phyloP scores from a whole-genome alignment of 2,888 invertebrate genomes.

The Chalcosyrphus nemorum region DNA sequence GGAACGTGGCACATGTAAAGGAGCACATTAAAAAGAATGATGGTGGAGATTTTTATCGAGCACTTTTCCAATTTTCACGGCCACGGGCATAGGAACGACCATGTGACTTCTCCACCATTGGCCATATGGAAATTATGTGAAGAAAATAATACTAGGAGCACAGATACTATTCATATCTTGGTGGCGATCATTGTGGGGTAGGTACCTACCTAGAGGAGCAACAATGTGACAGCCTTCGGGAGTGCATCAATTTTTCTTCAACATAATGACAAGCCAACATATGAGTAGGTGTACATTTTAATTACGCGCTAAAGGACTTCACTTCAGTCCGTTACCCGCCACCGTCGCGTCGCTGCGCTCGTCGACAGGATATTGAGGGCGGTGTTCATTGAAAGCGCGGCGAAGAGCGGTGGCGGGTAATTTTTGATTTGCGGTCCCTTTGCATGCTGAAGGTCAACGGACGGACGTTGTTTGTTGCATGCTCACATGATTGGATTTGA shows the following conservation, averaged over 20 bases:
- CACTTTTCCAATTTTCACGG: conserved; percentile 72
- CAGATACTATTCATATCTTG: conserved; percentile 32
- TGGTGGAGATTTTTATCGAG: conserved; percentile 71
- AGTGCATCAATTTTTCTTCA: conserved; percentile 68
- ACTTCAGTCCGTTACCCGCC: not conserved
- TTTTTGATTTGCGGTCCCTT: conserved; percentile 52
- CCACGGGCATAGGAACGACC: conserved; percentile 30
- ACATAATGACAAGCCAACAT: conserved; percentile 61
- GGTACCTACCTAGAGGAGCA: conserved; percentile 20
- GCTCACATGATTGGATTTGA: conserved; percentile 49
- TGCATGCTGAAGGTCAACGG: conserved; percentile 49
- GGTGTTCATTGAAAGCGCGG: conserved; percentile 33
- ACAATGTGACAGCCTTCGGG: conserved; percentile 68
- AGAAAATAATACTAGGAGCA: conserved; percentile 28
- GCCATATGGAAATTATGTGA: conserved; percentile 45
- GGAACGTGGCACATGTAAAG: conserved; percentile 16
- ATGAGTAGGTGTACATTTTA: conserved; percentile 64
- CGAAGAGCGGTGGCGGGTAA: not conserved
- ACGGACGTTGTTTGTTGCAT: conserved; percentile 9
- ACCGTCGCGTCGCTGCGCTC: not conserved
- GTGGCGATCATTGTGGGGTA: conserved; percentile 29
- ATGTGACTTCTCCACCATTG: conserved; percentile 17
- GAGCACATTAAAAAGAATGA: conserved; percentile 69
- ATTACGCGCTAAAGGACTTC: conserved; percentile 60
- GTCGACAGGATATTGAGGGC: conserved; percentile 15